Evolutionary conservation across 2,888 invertebrate species (phyloP), one percentile per base, ranked within the genome.

Genomic region (Drosophila setosimentum): DNA sequence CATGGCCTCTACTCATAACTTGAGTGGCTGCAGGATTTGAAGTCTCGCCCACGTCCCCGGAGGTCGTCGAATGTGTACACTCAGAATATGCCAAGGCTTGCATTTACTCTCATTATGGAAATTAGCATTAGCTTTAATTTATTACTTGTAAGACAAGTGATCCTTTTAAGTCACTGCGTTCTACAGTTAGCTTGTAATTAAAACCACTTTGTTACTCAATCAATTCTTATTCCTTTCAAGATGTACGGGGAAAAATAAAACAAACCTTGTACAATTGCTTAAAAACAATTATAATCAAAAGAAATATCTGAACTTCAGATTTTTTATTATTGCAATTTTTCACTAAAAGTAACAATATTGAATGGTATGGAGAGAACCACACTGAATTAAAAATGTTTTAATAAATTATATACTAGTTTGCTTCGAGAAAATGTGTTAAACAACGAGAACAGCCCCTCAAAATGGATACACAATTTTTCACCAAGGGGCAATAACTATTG

Each of bases 401-500:
- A 55, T 30, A 37, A 37, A 55, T 16, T 2, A 2, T n/a, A 7
- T 18, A 33, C 35, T 54, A n/a, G 5, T 21, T 62, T 49, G 18
- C n/a, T 58, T 13, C 18, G 40, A 29, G 21, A 58, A 33, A 59
- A n/a, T 33, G 30, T 48, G 7, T 50, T 40, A 27, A 59, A 7
- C 32, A 32, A 53, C 21, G 16, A 27, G 27, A 66, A 40, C 70
- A 65, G 35, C 55, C 42, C 57, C 42, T 48, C 16, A 55, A 32
- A 71, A 78, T 74, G 68, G 89, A 90, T 89, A 89, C 88, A 89
- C 78, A 88, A 80, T 80, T 89, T 90, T 88, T 66, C 62, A 62
- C 48, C 68, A 66, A 57, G 68, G 69, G 55, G 62, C 68, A 76
- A 75, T 58, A 62, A 24, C 21, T 53, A 61, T 64, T 21, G 29